A percentile compares a stretch with the other conserved stretches of the same genome.
These are phyloP conservation scores for Hemitrygon akajei DNA, from an alignment of 2,797 vertebrate genomes.

Conservation along the genomic window DNA sequence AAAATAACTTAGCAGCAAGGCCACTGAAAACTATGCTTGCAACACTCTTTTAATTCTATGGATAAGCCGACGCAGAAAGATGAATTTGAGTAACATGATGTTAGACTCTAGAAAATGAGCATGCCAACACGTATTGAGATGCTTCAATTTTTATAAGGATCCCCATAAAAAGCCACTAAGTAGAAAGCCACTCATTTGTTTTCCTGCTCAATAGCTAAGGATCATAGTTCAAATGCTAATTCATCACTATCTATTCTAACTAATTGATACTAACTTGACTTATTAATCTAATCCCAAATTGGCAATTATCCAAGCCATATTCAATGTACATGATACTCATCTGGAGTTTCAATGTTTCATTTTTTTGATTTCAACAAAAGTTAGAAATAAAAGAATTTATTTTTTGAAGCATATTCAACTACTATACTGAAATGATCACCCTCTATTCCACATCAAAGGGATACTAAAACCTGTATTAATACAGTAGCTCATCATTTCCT, in stretches of 20 bases:
- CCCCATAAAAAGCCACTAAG: neutral
- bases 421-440: neutral
- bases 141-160: too few species aligned
- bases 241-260: neutral
- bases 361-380: neutral
- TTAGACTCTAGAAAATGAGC: too few species aligned
- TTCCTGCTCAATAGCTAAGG: neutral
- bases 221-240: neutral
- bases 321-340: neutral
- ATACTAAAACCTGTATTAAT: neutral
- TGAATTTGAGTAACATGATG: neutral
- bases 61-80: neutral
- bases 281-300: neutral
- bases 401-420: neutral
- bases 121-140: neutral
- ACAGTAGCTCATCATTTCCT: neutral
- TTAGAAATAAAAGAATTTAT: neutral
- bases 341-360: neutral
- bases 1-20: slow-evolving; percentile 7
- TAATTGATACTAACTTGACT: neutral
- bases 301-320: neutral
- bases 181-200: neutral
- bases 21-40: neutral
- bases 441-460: neutral
- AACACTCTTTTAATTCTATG: neutral